phyloP scores from a whole-genome alignment of 2,888 invertebrate species.

The Drosophila setosimentum region DNA sequence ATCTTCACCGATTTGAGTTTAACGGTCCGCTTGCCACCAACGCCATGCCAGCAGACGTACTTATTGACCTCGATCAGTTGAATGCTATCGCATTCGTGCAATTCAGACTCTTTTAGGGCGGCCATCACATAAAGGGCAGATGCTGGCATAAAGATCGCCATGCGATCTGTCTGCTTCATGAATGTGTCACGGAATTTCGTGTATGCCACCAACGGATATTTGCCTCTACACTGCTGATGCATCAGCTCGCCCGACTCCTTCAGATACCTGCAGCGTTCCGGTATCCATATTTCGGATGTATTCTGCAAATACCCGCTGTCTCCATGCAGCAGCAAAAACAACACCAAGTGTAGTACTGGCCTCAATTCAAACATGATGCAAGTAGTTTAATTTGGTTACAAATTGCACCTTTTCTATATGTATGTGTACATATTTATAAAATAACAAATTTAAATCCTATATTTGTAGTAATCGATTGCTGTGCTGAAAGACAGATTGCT shows the following conservation, averaged over 20 bases:
- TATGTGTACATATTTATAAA: background rate
- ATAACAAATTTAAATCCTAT: background rate
- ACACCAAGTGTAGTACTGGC: background rate
- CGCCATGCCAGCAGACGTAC: slow-evolving; percentile 1
- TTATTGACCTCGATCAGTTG: slow-evolving; percentile 13
- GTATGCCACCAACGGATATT: slow-evolving; percentile 49
- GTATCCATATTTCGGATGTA: background rate
- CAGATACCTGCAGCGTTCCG: slow-evolving; percentile 51
- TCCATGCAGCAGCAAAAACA: background rate
- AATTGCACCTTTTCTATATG: too few relatives aligned
- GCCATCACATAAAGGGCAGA: slow-evolving; percentile 38
- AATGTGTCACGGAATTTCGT: slow-evolving; percentile 60
- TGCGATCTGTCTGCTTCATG: slow-evolving; percentile 52
- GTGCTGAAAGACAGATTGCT: slow-evolving; percentile 14
- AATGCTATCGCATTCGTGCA: slow-evolving; percentile 49
- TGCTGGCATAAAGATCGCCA: slow-evolving; percentile 50
- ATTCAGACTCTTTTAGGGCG: slow-evolving; percentile 49
- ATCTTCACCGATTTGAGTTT: slow-evolving; percentile 35
- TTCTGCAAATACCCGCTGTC: background rate
- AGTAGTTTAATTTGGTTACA: background rate
- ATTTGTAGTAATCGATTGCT: slow-evolving; percentile 1
- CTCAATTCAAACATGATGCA: background rate
- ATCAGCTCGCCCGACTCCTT: slow-evolving; percentile 11
- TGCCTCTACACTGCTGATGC: slow-evolving; percentile 44
- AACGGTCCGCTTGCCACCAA: slow-evolving; percentile 22